Evolutionary conservation across 2,888 invertebrate species (phyloP), one percentile per base, ranked within the genome.

Genomic region (Lomographa bimaculata): DNA sequence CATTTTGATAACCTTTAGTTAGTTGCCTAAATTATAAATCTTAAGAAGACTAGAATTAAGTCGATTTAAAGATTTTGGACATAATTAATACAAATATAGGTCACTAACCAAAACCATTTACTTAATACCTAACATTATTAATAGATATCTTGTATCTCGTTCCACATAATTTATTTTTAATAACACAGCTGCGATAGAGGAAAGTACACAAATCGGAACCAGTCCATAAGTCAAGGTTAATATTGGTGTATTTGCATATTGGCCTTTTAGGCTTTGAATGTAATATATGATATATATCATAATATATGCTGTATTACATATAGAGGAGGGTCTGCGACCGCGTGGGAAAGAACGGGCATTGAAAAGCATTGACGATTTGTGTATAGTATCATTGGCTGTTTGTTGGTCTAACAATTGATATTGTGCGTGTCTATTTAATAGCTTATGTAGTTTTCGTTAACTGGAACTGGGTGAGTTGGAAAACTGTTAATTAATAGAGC

Each of bases 171-270:
- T 50, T 37, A 42, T 19, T 33, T 30, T 40, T 39, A 46, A 37
- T 38, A 37, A 21, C 18, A 17, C 11, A 11, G 33, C 42, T 34
- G 28, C 35, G 37, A 26, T 35, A 40, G 40, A 49, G 54, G 46
- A 54, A 54, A 54, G 54, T 50, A 46, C 27, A 50, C 29, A 35
- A 36, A 41, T 50, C 50, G 47, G 40, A 43, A 52, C 50, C 50
- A 32, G 62, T 68, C 65, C 70, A 70, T 73, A 64, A 72, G 77
- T 82, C 82, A 84, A 82, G 83, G 83, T 69, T 70, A 67, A 70
- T 70, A 67, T 73, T 70, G 55, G 62, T 61, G 61, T 66, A 65
- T 69, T 79, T 71, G 70, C 78, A 79, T 80, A 77, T 72, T 77
- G 79, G 74, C 79, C 73, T 79, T 77, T 72, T 70, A 36, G 12